Percentiles rank a stretch among this genome's conserved stretches.
phyloP scores from a whole-genome alignment of 2,113 vertebrate genomes.

The Meriones unguiculatus region DNA sequence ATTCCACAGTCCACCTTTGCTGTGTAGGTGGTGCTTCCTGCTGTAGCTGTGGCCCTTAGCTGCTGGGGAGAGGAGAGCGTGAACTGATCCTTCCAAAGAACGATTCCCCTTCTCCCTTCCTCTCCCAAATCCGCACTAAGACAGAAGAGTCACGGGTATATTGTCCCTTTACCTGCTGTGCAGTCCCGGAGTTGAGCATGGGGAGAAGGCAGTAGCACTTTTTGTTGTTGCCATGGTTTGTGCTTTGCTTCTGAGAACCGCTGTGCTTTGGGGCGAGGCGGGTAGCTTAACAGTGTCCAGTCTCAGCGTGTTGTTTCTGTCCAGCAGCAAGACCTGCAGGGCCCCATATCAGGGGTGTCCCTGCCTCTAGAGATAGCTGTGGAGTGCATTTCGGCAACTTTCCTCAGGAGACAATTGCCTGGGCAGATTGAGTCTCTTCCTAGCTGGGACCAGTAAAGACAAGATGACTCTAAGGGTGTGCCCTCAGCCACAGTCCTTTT shows the following conservation, averaged over 20 bases:
- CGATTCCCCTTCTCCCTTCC: neutral
- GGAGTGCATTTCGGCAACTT: neutral
- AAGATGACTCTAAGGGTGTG: neutral
- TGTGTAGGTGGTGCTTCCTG: neutral
- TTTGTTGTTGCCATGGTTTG: neutral
- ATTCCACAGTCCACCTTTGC: neutral
- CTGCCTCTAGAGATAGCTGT: neutral
- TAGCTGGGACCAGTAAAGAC: neutral
- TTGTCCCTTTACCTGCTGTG: constrained; percentile 4
- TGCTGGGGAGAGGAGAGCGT: neutral
- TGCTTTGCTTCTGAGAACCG: constrained; percentile 6
- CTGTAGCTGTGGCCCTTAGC: neutral
- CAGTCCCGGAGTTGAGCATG: neutral
- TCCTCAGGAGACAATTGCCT: neutral
- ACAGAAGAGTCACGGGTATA: neutral
- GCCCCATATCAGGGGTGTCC: neutral
- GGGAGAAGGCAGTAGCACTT: neutral
- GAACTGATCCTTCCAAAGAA: neutral
- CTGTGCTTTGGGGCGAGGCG: neutral
- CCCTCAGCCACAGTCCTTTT: neutral
- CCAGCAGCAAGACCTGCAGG: neutral
- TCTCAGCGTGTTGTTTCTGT: neutral
- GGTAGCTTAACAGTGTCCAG: neutral
- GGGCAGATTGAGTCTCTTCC: neutral
- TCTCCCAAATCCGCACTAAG: neutral